A percentile compares a stretch with the other conserved stretches of the same genome.
phyloP scores from a whole-genome alignment of 2,797 vertebrate genomes.

The Gymnothorax reevesii region DNA sequence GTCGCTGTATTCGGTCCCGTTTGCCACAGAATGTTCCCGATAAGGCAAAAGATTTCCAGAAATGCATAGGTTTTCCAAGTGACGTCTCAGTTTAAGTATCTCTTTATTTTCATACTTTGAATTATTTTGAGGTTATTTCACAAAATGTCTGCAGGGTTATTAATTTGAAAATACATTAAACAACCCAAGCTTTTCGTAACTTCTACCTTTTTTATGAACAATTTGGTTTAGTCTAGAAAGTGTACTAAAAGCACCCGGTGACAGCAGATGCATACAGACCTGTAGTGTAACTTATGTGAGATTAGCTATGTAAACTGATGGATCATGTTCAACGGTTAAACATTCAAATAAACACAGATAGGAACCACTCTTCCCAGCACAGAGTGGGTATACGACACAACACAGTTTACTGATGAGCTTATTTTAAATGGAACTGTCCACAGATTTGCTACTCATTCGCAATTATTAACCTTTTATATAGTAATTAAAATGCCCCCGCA shows the following conservation, averaged over 20 bases:
- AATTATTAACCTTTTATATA: not conserved
- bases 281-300: constrained; percentile 65
- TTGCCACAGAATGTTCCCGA: not conserved
- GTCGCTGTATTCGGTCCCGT: not conserved
- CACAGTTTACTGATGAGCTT: constrained; percentile 26
- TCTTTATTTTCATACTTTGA: constrained; percentile 40
- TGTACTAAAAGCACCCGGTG: constrained; percentile 71
- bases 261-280: constrained; percentile 70
- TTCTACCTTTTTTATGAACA: constrained; percentile 74
- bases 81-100: constrained; percentile 3
- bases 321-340: constrained; percentile 67
- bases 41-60: not conserved
- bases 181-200: constrained; percentile 63
- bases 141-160: constrained; percentile 53
- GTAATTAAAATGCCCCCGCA: not conserved
- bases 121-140: constrained; percentile 52
- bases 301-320: constrained; percentile 57
- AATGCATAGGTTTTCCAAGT: constrained; percentile 3
- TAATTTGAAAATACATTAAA: constrained; percentile 64
- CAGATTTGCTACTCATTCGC: not conserved
- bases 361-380: constrained; percentile 28
- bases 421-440: constrained; percentile 30
- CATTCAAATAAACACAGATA: constrained; percentile 63
- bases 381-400: not conserved
- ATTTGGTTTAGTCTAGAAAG: constrained; percentile 76